These are phyloP conservation scores for Sitophilus oryzae DNA, from an alignment of 1,140 invertebrate species.

Conservation along the genomic window DNA sequence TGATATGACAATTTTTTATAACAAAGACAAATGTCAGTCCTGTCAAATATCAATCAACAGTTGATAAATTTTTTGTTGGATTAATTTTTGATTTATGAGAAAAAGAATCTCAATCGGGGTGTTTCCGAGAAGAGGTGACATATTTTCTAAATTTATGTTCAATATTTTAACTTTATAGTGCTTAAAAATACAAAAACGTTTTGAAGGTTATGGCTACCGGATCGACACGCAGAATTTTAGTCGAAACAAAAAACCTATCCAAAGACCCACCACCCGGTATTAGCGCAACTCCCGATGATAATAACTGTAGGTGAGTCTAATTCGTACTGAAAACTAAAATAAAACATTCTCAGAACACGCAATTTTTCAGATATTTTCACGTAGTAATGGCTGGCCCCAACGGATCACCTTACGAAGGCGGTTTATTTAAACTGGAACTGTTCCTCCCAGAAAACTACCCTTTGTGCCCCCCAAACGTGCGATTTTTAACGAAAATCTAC, in stretches of 20 bases:
- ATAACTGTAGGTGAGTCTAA: conserved; percentile 50
- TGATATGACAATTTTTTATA: no score
- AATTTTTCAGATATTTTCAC: conserved; percentile 59
- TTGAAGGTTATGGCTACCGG: conserved; percentile 33
- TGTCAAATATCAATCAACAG: no score
- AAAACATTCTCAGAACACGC: no score
- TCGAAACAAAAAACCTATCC: conserved; percentile 42
- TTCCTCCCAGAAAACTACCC: conserved; percentile 78
- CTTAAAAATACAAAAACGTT: no score
- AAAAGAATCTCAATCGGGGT: no score
- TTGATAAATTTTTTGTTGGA: no score
- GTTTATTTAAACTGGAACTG: conserved; percentile 70
- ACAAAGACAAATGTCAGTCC: no score
- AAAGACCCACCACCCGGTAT: conserved; percentile 66
- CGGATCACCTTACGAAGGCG: conserved; percentile 67
- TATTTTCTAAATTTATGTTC: no score
- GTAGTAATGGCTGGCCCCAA: conserved; percentile 62
- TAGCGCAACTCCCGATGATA: conserved; percentile 66
- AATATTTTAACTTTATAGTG: no score
- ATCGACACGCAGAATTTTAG: conserved; percentile 38
- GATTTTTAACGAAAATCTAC: conserved; percentile 75
- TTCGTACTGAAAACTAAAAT: no score
- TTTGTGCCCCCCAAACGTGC: conserved; percentile 71
- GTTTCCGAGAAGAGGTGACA: no score
- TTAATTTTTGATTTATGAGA: no score